Conservation (phyloP, 2,797 vertebrate genomes). For the Sebastes steindachneri region DNA sequence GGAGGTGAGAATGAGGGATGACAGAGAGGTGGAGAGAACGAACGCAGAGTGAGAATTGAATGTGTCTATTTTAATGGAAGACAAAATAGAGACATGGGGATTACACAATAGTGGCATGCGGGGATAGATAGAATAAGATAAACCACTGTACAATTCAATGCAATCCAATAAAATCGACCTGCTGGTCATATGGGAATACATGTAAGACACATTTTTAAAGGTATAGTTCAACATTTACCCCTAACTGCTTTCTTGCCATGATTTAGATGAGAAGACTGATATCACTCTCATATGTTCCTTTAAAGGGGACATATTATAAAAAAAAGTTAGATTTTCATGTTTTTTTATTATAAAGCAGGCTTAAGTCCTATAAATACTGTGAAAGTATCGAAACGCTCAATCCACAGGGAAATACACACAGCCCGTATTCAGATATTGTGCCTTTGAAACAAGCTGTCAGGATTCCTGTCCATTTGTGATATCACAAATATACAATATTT, state of each 20-base stretch:
- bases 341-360: too few species aligned
- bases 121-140: background rate
- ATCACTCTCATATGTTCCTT: background rate
- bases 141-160: background rate
- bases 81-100: background rate
- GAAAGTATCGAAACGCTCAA: too few species aligned
- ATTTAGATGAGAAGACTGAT: background rate
- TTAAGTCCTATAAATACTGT: too few species aligned
- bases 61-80: background rate
- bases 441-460: too few species aligned
- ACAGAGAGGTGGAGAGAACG: conserved; percentile 4
- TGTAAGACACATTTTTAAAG: background rate
- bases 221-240: background rate
- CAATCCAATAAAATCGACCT: background rate
- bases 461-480: too few species aligned
- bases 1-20: conserved; percentile 41
- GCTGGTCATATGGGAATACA: background rate
- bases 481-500: too few species aligned
- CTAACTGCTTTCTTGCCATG: background rate
- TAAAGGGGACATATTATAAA: too few species aligned
- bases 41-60: conserved; percentile 29
- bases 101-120: background rate
- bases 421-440: too few species aligned
- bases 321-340: too few species aligned
- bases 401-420: too few species aligned